Evolutionary conservation across 2,888 invertebrate species (phyloP), one percentile per base, ranked within the genome.

Genomic region (Hydroisotoma schaefferi): DNA sequence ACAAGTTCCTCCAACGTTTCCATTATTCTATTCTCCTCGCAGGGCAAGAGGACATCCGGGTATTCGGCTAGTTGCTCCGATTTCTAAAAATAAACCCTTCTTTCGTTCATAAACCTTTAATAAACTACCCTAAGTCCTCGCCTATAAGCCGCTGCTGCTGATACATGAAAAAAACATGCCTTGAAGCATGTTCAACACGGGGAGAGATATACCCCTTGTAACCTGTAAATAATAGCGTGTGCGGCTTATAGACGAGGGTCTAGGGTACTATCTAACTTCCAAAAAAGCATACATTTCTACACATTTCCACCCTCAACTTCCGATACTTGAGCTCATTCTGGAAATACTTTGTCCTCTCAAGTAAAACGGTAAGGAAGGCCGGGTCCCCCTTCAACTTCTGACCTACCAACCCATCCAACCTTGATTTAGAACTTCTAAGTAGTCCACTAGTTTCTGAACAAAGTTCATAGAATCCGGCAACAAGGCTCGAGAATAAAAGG

Each of bases 291-390:
- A 54, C 44, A 23, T 27, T 20, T 51, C 60, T 59, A 28, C 63
- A 64, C 43, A 40, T 33, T 25, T 57, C 57, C 22, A 64, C 22
- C 5, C 27, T 22, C 5, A 8, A 2, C 2, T 55, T n/a, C 2
- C 15, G 26, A 2, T 60, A 47, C 46, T 54, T 44, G 28, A 64
- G 28, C 28, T 60, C 56, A 28, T 44, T 27, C 38, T 38, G n/a
- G 26, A 56, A 60, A 8, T 23, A 29, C 37, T 60, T 64, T 25
- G 56, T 22, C 43, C 57, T 48, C 5, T 60, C 63, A 33, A 64
- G 29, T 46, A 27, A 27, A 10, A 60, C 2, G 20, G 46, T 46
- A 6, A 60, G 4, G 3, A 40, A 27, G 18, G 49, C 33, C 23
- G 52, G 33, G 26, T 37, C 49, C 10, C 48, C 57, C 8, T 52